Conservation (phyloP, 2,888 invertebrate species). For the Synanthedon andrenaeformis region DNA sequence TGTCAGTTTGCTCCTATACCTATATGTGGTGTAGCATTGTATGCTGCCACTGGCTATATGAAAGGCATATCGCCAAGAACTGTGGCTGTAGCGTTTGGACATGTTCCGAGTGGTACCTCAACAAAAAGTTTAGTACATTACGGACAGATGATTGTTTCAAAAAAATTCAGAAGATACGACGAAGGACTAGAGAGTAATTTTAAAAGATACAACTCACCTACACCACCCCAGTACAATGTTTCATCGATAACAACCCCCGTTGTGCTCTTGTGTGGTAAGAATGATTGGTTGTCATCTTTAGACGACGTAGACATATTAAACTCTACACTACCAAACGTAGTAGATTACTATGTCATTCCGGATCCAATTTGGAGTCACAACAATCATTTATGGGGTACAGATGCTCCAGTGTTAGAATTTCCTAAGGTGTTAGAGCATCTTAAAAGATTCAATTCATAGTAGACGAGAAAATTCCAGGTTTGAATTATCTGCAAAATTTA, state of each 20-base stretch:
- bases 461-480: too few species aligned
- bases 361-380: constrained; percentile 58
- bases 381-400: constrained; percentile 43
- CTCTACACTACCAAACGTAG: constrained; percentile 65
- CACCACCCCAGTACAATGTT: constrained; percentile 47
- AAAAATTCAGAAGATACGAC: constrained; percentile 44
- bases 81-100: constrained; percentile 62
- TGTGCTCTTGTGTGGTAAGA: constrained; percentile 42
- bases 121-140: constrained; percentile 57
- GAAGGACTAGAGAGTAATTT: constrained; percentile 41
- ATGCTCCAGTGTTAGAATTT: constrained; percentile 31
- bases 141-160: constrained; percentile 53
- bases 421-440: constrained; percentile 38
- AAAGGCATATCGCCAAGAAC: constrained; percentile 60
- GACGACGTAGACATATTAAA: constrained; percentile 67
- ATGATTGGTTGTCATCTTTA: constrained; percentile 74
- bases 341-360: constrained; percentile 71
- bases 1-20: constrained; percentile 45
- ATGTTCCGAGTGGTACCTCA: constrained; percentile 67
- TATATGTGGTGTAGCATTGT: constrained; percentile 69
- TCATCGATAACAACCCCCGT: constrained; percentile 40
- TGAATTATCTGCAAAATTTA: too few species aligned
- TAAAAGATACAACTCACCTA: constrained; percentile 31
- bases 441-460: constrained; percentile 14
- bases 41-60: constrained; percentile 70